These are phyloP conservation scores for Lasaia peninsularis DNA, from an alignment of 1,140 invertebrate genomes.

Conservation along the genomic window DNA sequence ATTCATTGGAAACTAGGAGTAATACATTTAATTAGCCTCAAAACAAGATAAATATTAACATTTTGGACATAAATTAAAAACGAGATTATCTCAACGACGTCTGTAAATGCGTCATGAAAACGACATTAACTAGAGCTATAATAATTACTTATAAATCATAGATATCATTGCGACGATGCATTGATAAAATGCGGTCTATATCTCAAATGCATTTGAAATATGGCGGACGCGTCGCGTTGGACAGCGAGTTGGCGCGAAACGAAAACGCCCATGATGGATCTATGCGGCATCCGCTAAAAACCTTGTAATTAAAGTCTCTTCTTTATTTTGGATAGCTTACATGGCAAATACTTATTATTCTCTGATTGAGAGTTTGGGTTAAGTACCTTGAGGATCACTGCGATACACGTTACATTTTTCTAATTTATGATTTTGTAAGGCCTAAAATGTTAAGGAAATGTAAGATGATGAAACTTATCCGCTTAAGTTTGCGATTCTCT, in stretches of 20 bases:
- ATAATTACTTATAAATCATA: conserved; percentile 75
- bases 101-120: conserved; percentile 61
- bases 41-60: conserved; percentile 23
- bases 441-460: no score
- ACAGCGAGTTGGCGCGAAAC: conserved; percentile 62
- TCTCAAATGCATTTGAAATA: conserved; percentile 69
- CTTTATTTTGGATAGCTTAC: conserved; percentile 13
- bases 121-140: conserved; percentile 69
- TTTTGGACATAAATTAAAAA: conserved; percentile 51
- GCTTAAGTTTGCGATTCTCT: no score
- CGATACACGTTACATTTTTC: no score
- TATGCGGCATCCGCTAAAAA: conserved; percentile 28
- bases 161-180: conserved; percentile 72
- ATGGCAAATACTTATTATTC: not conserved
- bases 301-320: conserved; percentile 5
- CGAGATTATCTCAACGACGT: conserved; percentile 51
- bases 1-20: not conserved
- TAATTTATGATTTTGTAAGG: no score
- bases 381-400: no score
- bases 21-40: conserved; percentile 5
- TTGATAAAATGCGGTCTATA: conserved; percentile 71
- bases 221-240: conserved; percentile 55
- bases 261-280: conserved; percentile 65
- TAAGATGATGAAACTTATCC: no score
- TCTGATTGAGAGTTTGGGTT: no score